phyloP scores from a whole-genome alignment of 2,888 invertebrate species.

The Agapostemon virescens region DNA sequence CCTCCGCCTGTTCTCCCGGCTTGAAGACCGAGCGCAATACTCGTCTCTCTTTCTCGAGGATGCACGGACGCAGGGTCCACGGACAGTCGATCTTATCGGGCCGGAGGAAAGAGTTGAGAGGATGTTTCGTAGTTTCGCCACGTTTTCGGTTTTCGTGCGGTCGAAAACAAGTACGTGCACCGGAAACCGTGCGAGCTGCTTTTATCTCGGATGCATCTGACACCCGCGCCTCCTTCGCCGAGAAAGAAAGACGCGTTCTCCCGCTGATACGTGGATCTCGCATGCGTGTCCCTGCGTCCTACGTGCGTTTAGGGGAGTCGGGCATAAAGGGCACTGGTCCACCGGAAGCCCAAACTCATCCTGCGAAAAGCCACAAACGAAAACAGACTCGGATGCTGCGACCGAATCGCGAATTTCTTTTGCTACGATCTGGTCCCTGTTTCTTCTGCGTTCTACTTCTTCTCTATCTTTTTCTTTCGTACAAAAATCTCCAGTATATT shows the following conservation, averaged over 20 bases:
- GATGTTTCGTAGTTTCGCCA: slow-evolving; percentile 77
- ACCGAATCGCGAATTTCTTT: background rate
- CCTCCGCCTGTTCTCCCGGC: too few relatives aligned
- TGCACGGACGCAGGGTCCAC: slow-evolving; percentile 37
- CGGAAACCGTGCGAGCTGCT: slow-evolving; percentile 65
- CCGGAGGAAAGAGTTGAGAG: slow-evolving; percentile 71
- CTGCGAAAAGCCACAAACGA: background rate
- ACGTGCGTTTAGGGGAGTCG: background rate
- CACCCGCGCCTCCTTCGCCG: slow-evolving; percentile 64
- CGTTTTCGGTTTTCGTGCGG: slow-evolving; percentile 76
- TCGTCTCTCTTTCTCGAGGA: slow-evolving; percentile 33
- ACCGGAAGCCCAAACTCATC: slow-evolving; percentile 47
- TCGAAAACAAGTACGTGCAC: slow-evolving; percentile 68
- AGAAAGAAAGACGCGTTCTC: slow-evolving; percentile 19
- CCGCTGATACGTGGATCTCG: slow-evolving; percentile 35
- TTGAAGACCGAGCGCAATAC: slow-evolving; percentile 35
- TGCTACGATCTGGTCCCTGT: background rate
- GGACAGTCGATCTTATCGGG: slow-evolving; percentile 67
- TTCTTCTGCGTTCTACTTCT: too few relatives aligned
- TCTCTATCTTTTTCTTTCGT: too few relatives aligned
- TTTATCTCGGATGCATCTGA: slow-evolving; percentile 68
- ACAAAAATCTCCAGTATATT: too few relatives aligned
- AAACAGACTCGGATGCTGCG: background rate
- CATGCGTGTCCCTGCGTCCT: slow-evolving; percentile 7
- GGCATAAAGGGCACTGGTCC: slow-evolving; percentile 38